Percentiles rank a stretch among this genome's conserved stretches.
Evolutionary conservation across 2,797 vertebrate genomes (phyloP).

Genomic region (Mallotus villosus): DNA sequence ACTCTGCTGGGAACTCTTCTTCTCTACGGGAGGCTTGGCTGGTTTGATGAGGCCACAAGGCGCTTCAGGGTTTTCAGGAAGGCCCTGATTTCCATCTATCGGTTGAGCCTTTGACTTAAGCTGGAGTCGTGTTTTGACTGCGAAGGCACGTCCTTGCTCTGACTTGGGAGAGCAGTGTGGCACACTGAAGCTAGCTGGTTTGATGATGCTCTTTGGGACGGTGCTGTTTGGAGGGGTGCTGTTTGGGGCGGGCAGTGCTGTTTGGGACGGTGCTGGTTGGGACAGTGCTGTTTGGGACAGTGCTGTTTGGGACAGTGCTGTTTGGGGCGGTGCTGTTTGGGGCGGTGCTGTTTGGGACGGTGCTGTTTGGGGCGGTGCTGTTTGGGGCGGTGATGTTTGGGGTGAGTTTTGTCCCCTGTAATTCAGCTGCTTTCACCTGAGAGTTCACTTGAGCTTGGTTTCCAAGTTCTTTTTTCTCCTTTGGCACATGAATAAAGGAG

Average conservation of each 20-base stretch:
- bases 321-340: background rate
- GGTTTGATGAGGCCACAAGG: background rate
- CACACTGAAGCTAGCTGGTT: background rate
- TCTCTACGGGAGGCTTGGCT: background rate
- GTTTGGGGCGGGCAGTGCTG: too few species aligned
- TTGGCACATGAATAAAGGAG: background rate
- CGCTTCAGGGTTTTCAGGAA: background rate
- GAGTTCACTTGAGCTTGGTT: slow-evolving; percentile 2
- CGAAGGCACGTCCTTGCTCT: background rate
- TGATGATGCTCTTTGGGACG: background rate
- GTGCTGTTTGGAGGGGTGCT: background rate
- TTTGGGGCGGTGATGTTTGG: background rate
- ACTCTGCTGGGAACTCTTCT: slow-evolving; percentile 13
- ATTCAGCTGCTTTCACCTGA: slow-evolving; percentile 23
- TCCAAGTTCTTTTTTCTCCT: background rate
- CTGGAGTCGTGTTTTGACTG: background rate
- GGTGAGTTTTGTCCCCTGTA: background rate
- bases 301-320: too few species aligned
- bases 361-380: too few species aligned
- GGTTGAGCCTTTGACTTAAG: slow-evolving; percentile 7
- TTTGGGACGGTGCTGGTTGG: background rate
- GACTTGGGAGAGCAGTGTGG: background rate
- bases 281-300: too few species aligned
- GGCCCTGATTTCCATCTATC: background rate
- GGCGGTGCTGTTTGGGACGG: too few species aligned